Base-by-base conservation (phyloP, 2,888 invertebrate genomes). In the Cephonodes hylas region DNA sequence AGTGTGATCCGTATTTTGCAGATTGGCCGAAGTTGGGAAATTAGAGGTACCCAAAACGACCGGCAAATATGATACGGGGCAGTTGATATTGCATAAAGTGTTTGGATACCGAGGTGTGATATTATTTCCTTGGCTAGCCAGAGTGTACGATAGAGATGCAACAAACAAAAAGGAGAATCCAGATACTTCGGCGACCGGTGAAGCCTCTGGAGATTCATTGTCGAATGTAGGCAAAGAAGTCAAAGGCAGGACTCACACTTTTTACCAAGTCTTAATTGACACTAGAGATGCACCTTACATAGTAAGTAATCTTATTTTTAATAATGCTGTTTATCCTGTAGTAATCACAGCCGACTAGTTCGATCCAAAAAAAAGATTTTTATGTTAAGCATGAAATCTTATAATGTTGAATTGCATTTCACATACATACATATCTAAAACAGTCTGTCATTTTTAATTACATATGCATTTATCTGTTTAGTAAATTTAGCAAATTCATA, bases 91-190 rank as follows among this genome's bases (percentile, higher is more conserved):
- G 60, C 99, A 99, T 84, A 95, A 97, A 77, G 96, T 99, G 18
- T 99, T 99, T 87, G 99, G 99, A 15, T 99, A 99, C 85, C 94
- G 99, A 73, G 99, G 99, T 3, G 98, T 99, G 13, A 96, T 99
- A 63, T 93, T 99, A 59, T 99, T 99, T 84, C 99, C 99, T 0
- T 99, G 99, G 99, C 91, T 97, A 65, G 99, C 99, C 7, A 94
- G 97, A 80, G 98, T 99, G 0, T 99, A 98, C 80, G 99, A 99
- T 81, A 94, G 99, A 77, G 98, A 99, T 93, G 92, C 96, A 60
- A 96, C 96, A 1, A 94, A 93, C 74, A 95, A 95, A 80, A 94
- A 93, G 75, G 94, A 95, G 75, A 93, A 84, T 62, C 72, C 84
- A 6, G 90, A 91, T 60, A 61, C 85, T 38, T 66, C 85, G 3